Evolutionary conservation across 2,113 vertebrate species (phyloP), one percentile per base, ranked within the genome.

Genomic region (Eidolon helvum): DNA sequence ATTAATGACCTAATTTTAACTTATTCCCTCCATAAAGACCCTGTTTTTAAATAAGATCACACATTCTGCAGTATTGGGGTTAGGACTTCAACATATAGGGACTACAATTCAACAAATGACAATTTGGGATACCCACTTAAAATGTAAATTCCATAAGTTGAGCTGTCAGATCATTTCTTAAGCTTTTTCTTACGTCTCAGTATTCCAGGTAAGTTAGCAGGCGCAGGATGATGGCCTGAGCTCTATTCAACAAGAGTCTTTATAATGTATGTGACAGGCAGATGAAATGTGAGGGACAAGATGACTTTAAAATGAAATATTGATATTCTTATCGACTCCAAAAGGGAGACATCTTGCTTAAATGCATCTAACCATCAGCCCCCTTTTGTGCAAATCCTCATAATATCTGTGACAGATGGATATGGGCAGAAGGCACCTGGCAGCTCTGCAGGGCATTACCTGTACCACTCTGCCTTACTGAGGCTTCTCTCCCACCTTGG

Each of bases 221-320:
- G 3, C 2, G 4, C 4, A 0, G 5, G 12, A 10, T 1, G 15
- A 4, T 16, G 45, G 2, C 33, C 18, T 40, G 79, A 18, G 35
- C 8, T 26, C 1, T 1, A 1, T 38, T 30, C 19, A 1, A 0
- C 38, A 7, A 1, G 1, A 30, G 15, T 33, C 38, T 53, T 48
- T 33, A 8, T 5, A 16, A 72, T 61, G 7, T 30, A 16, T 18
- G 45, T 61, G 69, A 69, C 24, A 6, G 48, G 12, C 83, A 12
- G 43, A n/a, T 24, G 77, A 10, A 30, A 33, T 1, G 0, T 14
- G n/a, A 75, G 45, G 30, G 11, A 15, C 55, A 43, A 87, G 24
- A 12, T 1, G 18, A n/a, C n/a, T 90, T 78, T 35, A 5, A 14
- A 12, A 21, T 24, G 21, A 71, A 40, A 63, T 3, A 18, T 9